Percentiles rank a stretch among this genome's conserved stretches.
These are phyloP conservation scores for Trisateles emortualis DNA, from an alignment of 2,888 invertebrate species.

Conservation along the genomic window DNA sequence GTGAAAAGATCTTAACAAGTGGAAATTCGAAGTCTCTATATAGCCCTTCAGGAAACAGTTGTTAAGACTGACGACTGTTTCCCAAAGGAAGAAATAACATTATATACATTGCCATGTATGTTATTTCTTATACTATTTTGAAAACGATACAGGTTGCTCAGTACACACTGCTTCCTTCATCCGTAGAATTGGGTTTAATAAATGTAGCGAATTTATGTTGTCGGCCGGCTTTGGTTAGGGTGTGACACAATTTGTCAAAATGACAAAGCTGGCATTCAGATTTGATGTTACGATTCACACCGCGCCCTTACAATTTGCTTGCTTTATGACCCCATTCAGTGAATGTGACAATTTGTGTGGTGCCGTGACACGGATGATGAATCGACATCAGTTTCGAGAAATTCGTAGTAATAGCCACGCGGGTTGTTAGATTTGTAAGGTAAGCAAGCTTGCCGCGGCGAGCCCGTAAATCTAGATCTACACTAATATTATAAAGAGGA, in stretches of 20 bases:
- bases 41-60: too few species aligned
- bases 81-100: too few species aligned
- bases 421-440: too few species aligned
- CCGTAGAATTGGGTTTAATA: constrained; percentile 16
- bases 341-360: constrained; percentile 55
- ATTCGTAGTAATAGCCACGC: too few species aligned
- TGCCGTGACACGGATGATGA: constrained; percentile 27
- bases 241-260: constrained; percentile 66
- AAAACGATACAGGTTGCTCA: constrained; percentile 9
- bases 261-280: constrained; percentile 60
- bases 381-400: constrained; percentile 31
- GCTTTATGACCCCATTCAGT: constrained; percentile 51
- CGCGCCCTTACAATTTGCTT: constrained; percentile 50
- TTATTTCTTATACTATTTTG: constrained; percentile 17
- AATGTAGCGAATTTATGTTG: constrained; percentile 38
- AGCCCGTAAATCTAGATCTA: too few species aligned
- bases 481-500: too few species aligned
- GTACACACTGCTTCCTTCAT: background rate
- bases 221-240: constrained; percentile 41
- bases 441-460: too few species aligned
- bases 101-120: background rate
- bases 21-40: too few species aligned
- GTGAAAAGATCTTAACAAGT: too few species aligned
- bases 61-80: too few species aligned
- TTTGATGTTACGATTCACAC: constrained; percentile 55